phyloP scores from a whole-genome alignment of 2,797 vertebrate genomes.

The Heteromormyrus szaboi region DNA sequence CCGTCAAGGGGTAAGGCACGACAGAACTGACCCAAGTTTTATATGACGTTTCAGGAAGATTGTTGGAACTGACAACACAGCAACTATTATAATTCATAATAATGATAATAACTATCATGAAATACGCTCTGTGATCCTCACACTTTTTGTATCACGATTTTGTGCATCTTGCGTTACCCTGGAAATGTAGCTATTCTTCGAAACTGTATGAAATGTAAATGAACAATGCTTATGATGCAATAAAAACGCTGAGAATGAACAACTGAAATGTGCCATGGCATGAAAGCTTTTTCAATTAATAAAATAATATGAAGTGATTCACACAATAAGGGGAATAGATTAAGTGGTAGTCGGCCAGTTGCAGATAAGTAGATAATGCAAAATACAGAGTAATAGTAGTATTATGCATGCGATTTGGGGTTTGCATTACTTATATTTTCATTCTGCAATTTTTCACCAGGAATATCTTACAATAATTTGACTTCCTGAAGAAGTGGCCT shows the following conservation, averaged over 20 bases:
- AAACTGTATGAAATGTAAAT: slow-evolving; percentile 4
- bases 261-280: not conserved
- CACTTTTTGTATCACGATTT: not conserved
- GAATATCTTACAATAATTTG: not conserved
- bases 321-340: not conserved
- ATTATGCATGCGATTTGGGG: not conserved
- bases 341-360: not conserved
- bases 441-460: not conserved
- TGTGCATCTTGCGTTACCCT: not conserved
- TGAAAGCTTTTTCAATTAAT: not conserved
- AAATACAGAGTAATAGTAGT: not conserved
- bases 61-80: not conserved
- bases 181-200: not conserved
- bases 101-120: not conserved
- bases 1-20: not conserved
- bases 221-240: slow-evolving; percentile 12
- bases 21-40: not conserved
- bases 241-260: slow-evolving; percentile 20
- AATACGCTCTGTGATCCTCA: not conserved
- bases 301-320: not conserved
- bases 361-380: not conserved
- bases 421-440: not conserved
- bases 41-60: not conserved
- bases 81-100: not conserved
- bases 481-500: not conserved